Conservation (phyloP, 2,888 invertebrate species). For the Hypomecis atomaria region DNA sequence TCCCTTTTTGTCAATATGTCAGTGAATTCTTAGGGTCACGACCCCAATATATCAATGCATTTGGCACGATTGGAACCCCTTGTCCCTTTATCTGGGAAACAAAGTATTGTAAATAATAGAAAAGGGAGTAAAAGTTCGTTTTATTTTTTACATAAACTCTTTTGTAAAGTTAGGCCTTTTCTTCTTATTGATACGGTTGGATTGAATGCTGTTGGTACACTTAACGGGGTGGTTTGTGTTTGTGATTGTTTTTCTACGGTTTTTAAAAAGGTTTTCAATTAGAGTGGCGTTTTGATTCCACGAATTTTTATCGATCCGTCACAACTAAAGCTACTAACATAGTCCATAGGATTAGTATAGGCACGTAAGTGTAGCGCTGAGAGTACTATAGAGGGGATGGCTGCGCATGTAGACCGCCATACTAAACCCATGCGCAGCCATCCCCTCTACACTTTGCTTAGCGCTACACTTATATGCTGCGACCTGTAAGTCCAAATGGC, state of each 20-base stretch:
- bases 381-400: no score
- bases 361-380: no score
- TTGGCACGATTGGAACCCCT: conserved; percentile 39
- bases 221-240: neutral
- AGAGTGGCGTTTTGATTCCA: no score
- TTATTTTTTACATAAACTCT: conserved; percentile 23
- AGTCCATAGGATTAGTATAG: no score
- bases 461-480: no score
- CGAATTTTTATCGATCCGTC: no score
- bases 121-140: conserved; percentile 32
- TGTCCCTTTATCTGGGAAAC: conserved; percentile 43
- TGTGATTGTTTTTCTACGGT: conserved; percentile 1
- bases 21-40: conserved; percentile 36
- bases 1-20: conserved; percentile 42
- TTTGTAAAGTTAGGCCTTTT: conserved; percentile 20
- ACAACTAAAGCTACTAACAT: no score
- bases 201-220: conserved; percentile 14
- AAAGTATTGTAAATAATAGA: conserved; percentile 49
- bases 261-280: neutral
- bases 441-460: no score
- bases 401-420: no score
- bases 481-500: no score
- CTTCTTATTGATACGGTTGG: conserved; percentile 14
- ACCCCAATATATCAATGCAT: conserved; percentile 55
- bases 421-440: no score